Evolutionary conservation across 2,797 vertebrate species (phyloP).

Genomic region (Varecia variegata): DNA sequence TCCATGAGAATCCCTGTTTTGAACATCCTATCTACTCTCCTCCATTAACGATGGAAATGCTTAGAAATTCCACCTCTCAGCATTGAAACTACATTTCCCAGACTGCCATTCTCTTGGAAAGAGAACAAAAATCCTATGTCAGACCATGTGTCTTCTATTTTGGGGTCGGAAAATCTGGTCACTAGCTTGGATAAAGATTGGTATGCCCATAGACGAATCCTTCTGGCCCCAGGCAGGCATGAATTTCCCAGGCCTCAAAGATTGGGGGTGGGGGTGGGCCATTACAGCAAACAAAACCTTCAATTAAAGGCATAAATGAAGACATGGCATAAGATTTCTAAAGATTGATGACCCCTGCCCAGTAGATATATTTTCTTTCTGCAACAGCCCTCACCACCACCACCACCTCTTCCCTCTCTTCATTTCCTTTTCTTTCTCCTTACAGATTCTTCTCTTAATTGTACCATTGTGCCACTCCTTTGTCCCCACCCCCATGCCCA

Average conservation of each 20-base stretch:
- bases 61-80: not conserved
- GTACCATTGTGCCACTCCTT: slow-evolving; percentile 67
- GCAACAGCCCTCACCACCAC: not conserved
- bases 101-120: slow-evolving; percentile 51
- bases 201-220: slow-evolving; percentile 63
- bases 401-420: slow-evolving; percentile 52
- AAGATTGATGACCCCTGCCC: slow-evolving; percentile 51
- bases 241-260: slow-evolving; percentile 62
- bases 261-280: not conserved
- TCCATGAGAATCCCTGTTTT: not conserved
- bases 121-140: slow-evolving; percentile 62
- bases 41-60: not conserved
- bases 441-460: slow-evolving; percentile 77
- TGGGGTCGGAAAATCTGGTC: slow-evolving; percentile 72
- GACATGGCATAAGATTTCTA: slow-evolving; percentile 40
- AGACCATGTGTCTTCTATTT: slow-evolving; percentile 74
- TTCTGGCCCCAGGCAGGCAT: slow-evolving; percentile 53
- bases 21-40: not conserved
- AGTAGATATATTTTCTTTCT: not conserved
- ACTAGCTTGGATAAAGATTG: slow-evolving; percentile 70
- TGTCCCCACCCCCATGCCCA: slow-evolving; percentile 74
- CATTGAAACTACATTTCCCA: slow-evolving; percentile 76
- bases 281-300: slow-evolving; percentile 64
- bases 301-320: slow-evolving; percentile 55
- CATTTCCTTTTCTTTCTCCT: slow-evolving; percentile 40